A percentile compares a stretch with the other conserved stretches of the same genome.
phyloP scores from a whole-genome alignment of 2,888 invertebrate genomes.

The Polydrusus pterygomalis region DNA sequence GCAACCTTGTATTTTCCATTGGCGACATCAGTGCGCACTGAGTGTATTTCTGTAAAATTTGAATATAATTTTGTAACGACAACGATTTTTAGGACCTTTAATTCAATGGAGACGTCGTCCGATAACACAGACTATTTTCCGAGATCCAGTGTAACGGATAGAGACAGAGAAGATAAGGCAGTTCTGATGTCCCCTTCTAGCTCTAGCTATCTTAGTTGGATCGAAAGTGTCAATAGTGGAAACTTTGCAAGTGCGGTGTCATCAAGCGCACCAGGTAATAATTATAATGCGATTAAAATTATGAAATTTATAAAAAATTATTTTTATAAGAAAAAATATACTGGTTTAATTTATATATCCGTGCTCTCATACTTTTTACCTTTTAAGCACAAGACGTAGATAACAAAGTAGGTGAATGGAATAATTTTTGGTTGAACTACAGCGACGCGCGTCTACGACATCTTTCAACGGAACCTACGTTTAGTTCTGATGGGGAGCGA shows the following conservation, averaged over 20 bases:
- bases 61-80: too few species aligned
- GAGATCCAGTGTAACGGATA: slow-evolving; percentile 60
- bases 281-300: background rate
- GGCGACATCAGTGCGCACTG: too few species aligned
- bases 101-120: slow-evolving; percentile 67
- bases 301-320: background rate
- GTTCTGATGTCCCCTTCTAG: slow-evolving; percentile 65
- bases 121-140: slow-evolving; percentile 68
- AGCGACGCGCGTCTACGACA: slow-evolving; percentile 68
- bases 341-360: too few species aligned
- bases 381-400: slow-evolving; percentile 61
- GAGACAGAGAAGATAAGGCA: slow-evolving; percentile 57
- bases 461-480: slow-evolving; percentile 60
- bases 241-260: slow-evolving; percentile 64
- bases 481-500: slow-evolving; percentile 62
- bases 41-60: too few species aligned
- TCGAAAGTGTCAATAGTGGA: slow-evolving; percentile 70
- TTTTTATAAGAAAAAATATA: too few species aligned
- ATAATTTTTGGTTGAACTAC: slow-evolving; percentile 72
- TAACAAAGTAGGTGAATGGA: slow-evolving; percentile 71
- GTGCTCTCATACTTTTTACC: slow-evolving; percentile 2
- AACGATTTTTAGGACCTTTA: slow-evolving; percentile 52
- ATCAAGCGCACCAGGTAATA: slow-evolving; percentile 32
- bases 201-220: slow-evolving; percentile 71
- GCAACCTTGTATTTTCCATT: too few species aligned